Evolutionary conservation across 1,140 invertebrate species (phyloP), one percentile per base, ranked within the genome.

Genomic region (Hyposmocoma kahamanoa): DNA sequence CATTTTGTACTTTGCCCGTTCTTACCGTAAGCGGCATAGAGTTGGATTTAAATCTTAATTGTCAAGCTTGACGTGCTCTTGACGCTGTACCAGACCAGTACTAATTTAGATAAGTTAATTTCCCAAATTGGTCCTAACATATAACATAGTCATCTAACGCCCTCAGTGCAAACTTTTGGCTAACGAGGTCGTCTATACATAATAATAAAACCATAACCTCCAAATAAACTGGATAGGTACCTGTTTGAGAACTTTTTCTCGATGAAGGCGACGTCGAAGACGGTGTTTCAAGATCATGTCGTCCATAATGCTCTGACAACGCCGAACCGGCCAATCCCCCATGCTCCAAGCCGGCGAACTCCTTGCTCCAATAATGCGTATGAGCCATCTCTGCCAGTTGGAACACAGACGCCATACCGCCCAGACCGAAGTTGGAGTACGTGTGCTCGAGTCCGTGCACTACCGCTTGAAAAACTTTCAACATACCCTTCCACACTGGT

Each of bases 321-420:
- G 71, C 63, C 0, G 74, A 65, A 18, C 67, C 68, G 87, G 89
- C 90, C 22, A 89, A 83, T 24, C 88, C 87, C n/a, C 80, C 68
- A 18, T 77, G 75, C n/a, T 80, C 77, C 2, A 81, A 39, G 0
- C 62, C 86, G 18, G 86, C 88, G 34, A 95, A 91, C 70, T 98
- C 97, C 73, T 96, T 95, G 42, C 93, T 94, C 97, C 97, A 99
- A 76, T 96, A 99, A 84, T 99, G 98, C 0, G 98, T 99, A 82
- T 99, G 97, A 1, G 97, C 96, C 72, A 99, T 97, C 89, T 99
- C 98, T 55, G 99, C 92, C 38, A 99, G 88, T 84, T 98, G 97
- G 80, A 97, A 98, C 10, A 97, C 95, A 2, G 96, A 98, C 0
- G 98, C 98, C 93, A 99, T 97, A 18, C 98, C 98, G 44, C 97